Conservation (phyloP, 2,888 invertebrate species). For the Erynnis tages region DNA sequence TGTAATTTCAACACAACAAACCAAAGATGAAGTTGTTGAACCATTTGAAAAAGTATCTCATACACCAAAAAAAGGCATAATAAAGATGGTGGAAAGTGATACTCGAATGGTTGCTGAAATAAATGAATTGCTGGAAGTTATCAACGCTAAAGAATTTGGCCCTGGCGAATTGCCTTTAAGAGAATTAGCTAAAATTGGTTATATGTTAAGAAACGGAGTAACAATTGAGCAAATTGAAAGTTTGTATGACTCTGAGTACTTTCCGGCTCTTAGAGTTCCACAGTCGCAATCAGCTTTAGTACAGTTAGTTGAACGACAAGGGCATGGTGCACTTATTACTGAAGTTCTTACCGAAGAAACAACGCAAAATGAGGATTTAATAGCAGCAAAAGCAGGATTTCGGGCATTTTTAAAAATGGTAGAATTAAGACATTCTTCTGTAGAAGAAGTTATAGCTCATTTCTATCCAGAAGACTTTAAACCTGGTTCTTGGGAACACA, state of each 20-base stretch:
- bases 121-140: constrained; percentile 86
- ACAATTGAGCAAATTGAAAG: constrained; percentile 88
- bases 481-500: constrained; percentile 89
- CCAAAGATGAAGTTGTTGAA: constrained; percentile 77
- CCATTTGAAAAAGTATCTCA: constrained; percentile 79
- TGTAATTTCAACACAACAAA: constrained; percentile 79
- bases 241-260: constrained; percentile 89
- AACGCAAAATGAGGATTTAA: constrained; percentile 87
- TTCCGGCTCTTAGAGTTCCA: constrained; percentile 89
- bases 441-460: constrained; percentile 91
- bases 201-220: constrained; percentile 88
- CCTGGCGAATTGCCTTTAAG: constrained; percentile 89
- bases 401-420: constrained; percentile 93
- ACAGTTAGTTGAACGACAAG: constrained; percentile 91
- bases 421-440: constrained; percentile 88
- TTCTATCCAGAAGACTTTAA: constrained; percentile 93
- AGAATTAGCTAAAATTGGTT: constrained; percentile 91
- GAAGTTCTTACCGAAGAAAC: constrained; percentile 91
- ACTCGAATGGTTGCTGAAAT: constrained; percentile 86
- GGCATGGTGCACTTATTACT: constrained; percentile 89
- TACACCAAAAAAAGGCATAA: constrained; percentile 78
- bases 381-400: constrained; percentile 91
- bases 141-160: constrained; percentile 90
- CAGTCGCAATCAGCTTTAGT: constrained; percentile 93
- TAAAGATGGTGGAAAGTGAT: constrained; percentile 79